Evolutionary conservation across 2,797 vertebrate species (phyloP).

Genomic region (Xenopus petersii): DNA sequence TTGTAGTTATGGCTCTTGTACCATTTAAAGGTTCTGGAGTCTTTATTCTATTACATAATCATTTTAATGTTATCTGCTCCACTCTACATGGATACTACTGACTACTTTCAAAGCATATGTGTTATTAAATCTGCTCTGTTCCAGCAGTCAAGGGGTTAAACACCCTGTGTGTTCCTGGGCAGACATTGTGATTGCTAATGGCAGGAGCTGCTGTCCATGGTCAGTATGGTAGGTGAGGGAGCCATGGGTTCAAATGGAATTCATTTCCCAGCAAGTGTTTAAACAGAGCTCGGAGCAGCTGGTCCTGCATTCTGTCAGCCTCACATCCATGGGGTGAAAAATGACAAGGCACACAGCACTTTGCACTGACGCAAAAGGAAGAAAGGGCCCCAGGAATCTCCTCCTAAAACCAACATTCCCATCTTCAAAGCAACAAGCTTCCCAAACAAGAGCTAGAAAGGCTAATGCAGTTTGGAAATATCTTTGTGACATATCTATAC

Average conservation of each 20-base stretch:
- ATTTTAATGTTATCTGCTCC: too few species aligned
- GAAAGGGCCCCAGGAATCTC: slow-evolving; percentile 4
- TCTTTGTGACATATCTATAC: neutral
- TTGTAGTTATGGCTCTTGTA: too few species aligned
- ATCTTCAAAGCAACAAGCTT: slow-evolving; percentile 34
- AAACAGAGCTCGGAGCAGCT: slow-evolving; percentile 41
- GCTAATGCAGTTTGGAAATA: slow-evolving; percentile 9
- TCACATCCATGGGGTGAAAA: slow-evolving; percentile 35
- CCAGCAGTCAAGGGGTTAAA: neutral
- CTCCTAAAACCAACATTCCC: slow-evolving; percentile 16
- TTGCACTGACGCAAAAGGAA: slow-evolving; percentile 16
- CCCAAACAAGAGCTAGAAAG: slow-evolving; percentile 7
- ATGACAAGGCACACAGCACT: slow-evolving; percentile 27
- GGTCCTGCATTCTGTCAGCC: slow-evolving; percentile 29
- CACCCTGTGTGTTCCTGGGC: slow-evolving; percentile 38
- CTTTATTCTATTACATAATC: too few species aligned
- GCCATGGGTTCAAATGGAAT: slow-evolving; percentile 31
- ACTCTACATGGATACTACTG: too few species aligned
- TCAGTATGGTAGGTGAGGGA: slow-evolving; percentile 35
- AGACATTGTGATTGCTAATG: slow-evolving; percentile 1
- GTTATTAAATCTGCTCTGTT: too few species aligned
- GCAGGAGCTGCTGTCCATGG: slow-evolving; percentile 9
- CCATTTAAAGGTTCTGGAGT: too few species aligned
- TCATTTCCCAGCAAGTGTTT: slow-evolving; percentile 38
- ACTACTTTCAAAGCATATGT: too few species aligned